These are phyloP conservation scores for Porites lutea DNA, from an alignment of 64 coral and sea anemone genomes.

Conservation along the genomic window DNA sequence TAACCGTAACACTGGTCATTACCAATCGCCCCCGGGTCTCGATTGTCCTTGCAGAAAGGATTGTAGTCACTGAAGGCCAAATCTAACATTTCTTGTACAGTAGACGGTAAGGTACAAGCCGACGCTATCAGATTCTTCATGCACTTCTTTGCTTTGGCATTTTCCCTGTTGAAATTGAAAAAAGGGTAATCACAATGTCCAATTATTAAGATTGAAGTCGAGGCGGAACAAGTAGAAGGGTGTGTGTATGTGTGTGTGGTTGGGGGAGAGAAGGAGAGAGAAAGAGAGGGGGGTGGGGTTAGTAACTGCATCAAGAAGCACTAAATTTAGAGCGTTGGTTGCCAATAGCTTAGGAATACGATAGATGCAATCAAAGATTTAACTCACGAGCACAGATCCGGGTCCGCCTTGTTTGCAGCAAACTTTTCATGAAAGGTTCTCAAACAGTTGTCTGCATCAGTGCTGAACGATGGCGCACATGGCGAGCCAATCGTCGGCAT, in stretches of 20 bases:
- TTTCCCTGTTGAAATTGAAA: conserved; percentile 17
- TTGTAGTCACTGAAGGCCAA: neutral
- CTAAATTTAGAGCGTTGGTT: no score
- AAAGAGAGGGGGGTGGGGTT: no score
- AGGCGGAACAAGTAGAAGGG: no score
- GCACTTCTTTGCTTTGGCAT: conserved; percentile 17
- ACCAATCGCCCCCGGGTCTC: neutral
- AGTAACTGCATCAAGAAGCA: no score
- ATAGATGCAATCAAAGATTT: neutral
- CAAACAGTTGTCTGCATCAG: neutral
- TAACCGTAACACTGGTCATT: neutral
- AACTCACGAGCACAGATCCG: conserved; percentile 12
- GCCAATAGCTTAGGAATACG: no score
- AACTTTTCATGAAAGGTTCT: neutral
- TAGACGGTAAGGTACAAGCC: neutral
- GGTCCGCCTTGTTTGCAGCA: neutral
- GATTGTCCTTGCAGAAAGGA: conserved; percentile 1
- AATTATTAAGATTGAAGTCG: no score
- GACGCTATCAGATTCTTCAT: neutral
- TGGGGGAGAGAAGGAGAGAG: no score
- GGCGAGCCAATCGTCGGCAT: neutral
- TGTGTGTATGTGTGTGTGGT: no score
- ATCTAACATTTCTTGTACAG: neutral
- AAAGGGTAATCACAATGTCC: neutral
- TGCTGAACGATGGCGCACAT: neutral